Base-by-base conservation (phyloP, 2,888 invertebrate species). In the Brachypalpus laphriformis region DNA sequence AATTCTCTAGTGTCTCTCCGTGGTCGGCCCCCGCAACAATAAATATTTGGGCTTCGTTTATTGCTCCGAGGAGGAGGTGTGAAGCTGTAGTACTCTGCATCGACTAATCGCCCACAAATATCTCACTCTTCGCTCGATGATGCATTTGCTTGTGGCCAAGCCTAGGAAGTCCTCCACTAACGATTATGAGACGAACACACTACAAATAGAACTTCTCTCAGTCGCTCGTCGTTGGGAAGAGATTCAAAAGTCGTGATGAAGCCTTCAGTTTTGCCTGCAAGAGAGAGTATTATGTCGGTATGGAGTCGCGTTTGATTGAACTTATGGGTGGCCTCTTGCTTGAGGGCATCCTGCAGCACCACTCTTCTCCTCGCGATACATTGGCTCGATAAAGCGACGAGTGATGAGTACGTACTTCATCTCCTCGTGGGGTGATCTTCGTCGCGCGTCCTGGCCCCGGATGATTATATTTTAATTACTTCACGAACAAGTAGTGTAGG, bases 51-150 rank as follows among this genome's bases (percentile, higher is more conserved):
- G 63, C 47, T 59, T 54, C 83, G 63, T 49, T 78, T 74, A 83
- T 77, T 59, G 78, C 83, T 80, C 56, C 80, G 45, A 80, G 83
- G 80, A 78, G 83, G 80, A 83, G 83, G 83, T 83, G 83, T 83
- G 83, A 83, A 78, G 28, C 78, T 28, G 18, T 28, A 78, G 37
- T 59, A 65, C 51, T 74, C 68, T 31, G 65, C 56, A 51, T 56
- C 34, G 57, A 80, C 74, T 83, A 78, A 83, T 83, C 83, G 83
- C 80, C 74, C 78, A 70, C 78, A 70, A 83, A 83, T 80, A 83
- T 83, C 83, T 83, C 74, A 83, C 70, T 83, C 65, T 28, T 31
- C 18, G 4, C 34, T 45, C 54, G 70, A 76, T 71, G 77, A 54
- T 82, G 72, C 61, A 82, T 72, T 66, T 61, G 72, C 72, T 72